Evolutionary conservation across 2,113 vertebrate species (phyloP), one percentile per base, ranked within the genome.

Genomic region (Eupsittula cactorum): DNA sequence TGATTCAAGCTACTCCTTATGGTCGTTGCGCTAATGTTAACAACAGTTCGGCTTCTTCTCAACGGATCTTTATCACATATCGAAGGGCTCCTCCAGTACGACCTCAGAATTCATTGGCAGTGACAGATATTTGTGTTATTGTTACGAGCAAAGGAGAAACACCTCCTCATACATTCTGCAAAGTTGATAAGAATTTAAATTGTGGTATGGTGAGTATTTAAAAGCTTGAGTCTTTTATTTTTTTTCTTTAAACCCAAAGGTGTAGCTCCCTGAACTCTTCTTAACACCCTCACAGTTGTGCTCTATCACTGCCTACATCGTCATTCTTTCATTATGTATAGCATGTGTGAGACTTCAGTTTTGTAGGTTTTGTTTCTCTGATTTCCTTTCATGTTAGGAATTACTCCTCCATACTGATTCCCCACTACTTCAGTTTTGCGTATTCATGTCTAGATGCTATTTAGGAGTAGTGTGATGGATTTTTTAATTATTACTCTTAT

Each of bases 1-100:
- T 99, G 96, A 98, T 99, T 80, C 98, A 99, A 78, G 99, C 99
- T 86, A 99, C 99, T 3, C 99, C 99, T 3, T 99, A 99, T 2
- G 99, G 99, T 75, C 99, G 99, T 50, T 99, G 99, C 14, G 99
- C 99, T 59, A 99, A 99, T 24, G 99, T 99, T 84, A 99, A 99
- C 98, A 99, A 99, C 97, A 99, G 99, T 97, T 99, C 99, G 2
- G 97, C 99, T 46, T 98, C 97, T 35, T 99, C 99, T 3, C 99
- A 99, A 46, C 98, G 99, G 91, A 99, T 99, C 98, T 99, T 99
- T 96, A 98, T 99, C 98, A 99, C 99, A 6, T 98, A 98, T 28
- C 98, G 99, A 44, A 98, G 99, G 6, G 99, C 99, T 49, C 97
- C 98, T 17, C 95, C 95, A 7, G 92, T 98, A 88, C 98, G 98